A percentile compares a stretch with the other conserved stretches of the same genome.
Evolutionary conservation across 2,797 vertebrate genomes (phyloP).

Genomic region (Ctenosaura bakeri): DNA sequence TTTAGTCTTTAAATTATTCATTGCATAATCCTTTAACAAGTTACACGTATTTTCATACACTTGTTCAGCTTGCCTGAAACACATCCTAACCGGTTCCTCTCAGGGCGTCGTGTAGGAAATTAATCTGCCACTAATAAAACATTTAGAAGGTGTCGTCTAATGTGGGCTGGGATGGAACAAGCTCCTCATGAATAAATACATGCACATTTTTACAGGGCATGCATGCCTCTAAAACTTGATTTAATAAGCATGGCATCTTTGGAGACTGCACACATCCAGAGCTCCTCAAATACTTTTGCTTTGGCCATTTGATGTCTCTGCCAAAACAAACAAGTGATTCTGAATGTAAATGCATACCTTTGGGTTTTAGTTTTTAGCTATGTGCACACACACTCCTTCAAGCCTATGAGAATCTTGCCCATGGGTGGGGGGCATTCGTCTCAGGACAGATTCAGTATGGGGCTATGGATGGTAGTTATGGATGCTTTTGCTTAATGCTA

Average conservation of each 20-base stretch:
- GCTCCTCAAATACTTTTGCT: background rate
- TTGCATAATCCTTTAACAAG: slow-evolving; percentile 16
- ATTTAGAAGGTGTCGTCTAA: background rate
- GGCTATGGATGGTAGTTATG: background rate
- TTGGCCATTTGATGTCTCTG: background rate
- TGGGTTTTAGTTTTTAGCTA: background rate
- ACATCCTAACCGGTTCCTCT: slow-evolving; percentile 29
- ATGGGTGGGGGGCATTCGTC: background rate
- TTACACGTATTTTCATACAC: slow-evolving; percentile 39
- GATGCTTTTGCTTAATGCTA: background rate
- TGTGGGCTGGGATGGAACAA: background rate
- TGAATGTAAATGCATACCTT: background rate
- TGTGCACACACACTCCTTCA: background rate
- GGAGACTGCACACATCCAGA: background rate
- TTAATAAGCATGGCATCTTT: background rate
- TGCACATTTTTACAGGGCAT: background rate
- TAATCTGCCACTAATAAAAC: slow-evolving; percentile 27
- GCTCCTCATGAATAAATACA: slow-evolving; percentile 9
- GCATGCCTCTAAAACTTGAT: background rate
- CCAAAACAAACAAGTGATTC: background rate
- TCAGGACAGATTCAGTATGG: background rate
- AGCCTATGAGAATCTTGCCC: background rate
- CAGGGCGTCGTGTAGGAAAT: background rate
- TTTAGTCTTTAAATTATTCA: slow-evolving; percentile 53
- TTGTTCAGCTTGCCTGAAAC: slow-evolving; percentile 21